Evolutionary conservation across 1,140 invertebrate species (phyloP), one percentile per base, ranked within the genome.

Genomic region (Drosophila gunungcola): DNA sequence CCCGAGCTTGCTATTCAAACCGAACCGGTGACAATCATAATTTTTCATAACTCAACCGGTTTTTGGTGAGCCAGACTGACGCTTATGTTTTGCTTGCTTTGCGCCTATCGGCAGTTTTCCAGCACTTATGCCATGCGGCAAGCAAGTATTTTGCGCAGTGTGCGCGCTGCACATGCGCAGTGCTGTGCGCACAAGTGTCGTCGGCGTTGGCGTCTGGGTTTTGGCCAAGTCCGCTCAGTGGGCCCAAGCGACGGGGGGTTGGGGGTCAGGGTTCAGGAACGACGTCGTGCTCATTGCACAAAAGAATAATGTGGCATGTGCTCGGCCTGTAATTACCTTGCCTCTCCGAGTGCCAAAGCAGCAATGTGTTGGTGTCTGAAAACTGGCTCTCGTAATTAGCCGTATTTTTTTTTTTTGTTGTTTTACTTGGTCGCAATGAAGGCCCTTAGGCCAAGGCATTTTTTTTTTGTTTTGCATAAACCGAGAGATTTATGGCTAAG

Each of bases 301-400:
- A 89, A 88, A 89, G 84, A 88, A 88, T 88, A 84, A 89, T 88
- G 84, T 89, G 84, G 84, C 84, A 89, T 88, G 84, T 84, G 84
- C 76, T 70, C 51, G 68, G 58, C 57, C 68, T 49, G 80, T 89
- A 88, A 88, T 88, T 88, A 88, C 80, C 84, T 65, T 16, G 46
- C 46, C 60, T 61, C 64, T 52, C 32, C 46, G 27, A 25, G 13
- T 36, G 56, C 52, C 46, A n/a, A 42, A 41, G 51, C 42, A 10
- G 29, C 52, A 52, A 36, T 64, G 36, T 68, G 51, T 75, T 38
- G 51, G 53, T 64, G 60, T 62, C 21, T 29, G 53, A 25, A 55
- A 70, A 70, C 68, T 57, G 68, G 65, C 68, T 70, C 65, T 77
- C 63, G 64, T 88, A 89, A 88, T 88, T 88, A 88, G 84, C 84